Evolutionary conservation across 2,797 vertebrate genomes (phyloP).

Genomic region (Hydrocynus forskahlii): DNA sequence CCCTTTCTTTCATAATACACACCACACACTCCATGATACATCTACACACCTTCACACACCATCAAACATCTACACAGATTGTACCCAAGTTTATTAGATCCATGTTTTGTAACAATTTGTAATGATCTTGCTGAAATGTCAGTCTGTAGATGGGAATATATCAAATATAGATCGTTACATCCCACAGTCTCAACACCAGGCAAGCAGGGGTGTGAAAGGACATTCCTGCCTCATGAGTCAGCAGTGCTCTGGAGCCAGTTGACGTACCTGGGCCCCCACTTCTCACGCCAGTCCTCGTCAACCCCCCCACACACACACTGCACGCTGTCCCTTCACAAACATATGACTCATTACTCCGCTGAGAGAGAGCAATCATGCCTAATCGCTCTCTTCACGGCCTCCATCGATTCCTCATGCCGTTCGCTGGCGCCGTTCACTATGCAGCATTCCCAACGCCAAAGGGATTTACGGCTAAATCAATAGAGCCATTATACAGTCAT

Average conservation of each 20-base stretch:
- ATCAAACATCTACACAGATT: no score
- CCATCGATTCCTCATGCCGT: constrained; percentile 41
- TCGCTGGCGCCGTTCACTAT: constrained; percentile 18
- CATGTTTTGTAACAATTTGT: no score
- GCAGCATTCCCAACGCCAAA: constrained; percentile 11
- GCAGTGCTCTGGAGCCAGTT: constrained; percentile 36
- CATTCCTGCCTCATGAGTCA: constrained; percentile 56
- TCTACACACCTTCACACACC: no score
- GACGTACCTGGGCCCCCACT: constrained; percentile 31
- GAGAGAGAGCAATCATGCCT: constrained; percentile 36
- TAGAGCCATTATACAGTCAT: constrained; percentile 32
- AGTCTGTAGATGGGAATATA: no score
- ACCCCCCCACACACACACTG: constrained; percentile 3
- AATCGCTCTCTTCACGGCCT: constrained; percentile 20
- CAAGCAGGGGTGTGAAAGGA: constrained; percentile 34
- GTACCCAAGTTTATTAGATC: no score
- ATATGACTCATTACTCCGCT: constrained; percentile 31
- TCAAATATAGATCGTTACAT: not conserved
- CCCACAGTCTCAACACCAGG: constrained; percentile 11
- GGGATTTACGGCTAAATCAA: constrained; percentile 51
- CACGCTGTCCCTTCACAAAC: constrained; percentile 9
- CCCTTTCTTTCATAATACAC: no score
- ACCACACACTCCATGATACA: no score
- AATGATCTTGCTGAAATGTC: no score
- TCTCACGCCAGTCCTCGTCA: constrained; percentile 46